Percentiles rank a stretch among this genome's conserved stretches.
phyloP scores from a whole-genome alignment of 2,113 vertebrate species.

The Brachypteracias leptosomus region DNA sequence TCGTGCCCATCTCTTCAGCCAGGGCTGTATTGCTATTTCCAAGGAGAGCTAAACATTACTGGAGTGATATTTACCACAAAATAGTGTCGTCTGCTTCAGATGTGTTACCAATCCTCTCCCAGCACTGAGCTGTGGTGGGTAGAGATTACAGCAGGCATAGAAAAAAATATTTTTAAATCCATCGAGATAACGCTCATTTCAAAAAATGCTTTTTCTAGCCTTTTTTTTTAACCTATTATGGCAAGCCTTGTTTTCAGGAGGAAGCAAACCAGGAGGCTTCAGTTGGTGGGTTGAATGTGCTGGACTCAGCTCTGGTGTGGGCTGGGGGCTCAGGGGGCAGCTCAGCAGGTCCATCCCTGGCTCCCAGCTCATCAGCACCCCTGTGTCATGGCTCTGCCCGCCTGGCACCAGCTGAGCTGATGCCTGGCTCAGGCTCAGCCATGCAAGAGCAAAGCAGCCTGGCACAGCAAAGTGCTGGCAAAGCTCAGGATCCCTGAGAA shows the following conservation, averaged over 20 bases:
- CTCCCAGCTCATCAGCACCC: background rate
- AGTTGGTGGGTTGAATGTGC: accelerated
- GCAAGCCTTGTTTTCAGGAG: background rate
- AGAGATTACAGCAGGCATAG: background rate
- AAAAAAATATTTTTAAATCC: background rate
- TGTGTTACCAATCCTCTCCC: background rate
- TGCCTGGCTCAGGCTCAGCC: background rate
- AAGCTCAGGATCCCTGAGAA: background rate
- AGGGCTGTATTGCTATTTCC: background rate
- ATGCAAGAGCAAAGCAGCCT: background rate
- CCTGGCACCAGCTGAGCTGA: background rate
- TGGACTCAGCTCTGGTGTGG: background rate
- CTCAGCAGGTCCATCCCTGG: no score
- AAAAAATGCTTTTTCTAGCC: background rate
- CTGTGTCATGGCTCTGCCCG: background rate
- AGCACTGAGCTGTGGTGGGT: background rate
- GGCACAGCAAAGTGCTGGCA: background rate
- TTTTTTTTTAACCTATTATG: background rate
- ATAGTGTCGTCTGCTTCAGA: background rate
- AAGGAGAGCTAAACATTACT: background rate
- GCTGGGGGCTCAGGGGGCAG: no score
- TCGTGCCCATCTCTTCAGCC: accelerated
- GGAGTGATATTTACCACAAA: background rate
- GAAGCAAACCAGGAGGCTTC: background rate
- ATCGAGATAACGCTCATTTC: background rate